Percentiles rank a stretch among this genome's conserved stretches.
These are phyloP conservation scores for Zygothrica quintamaculata DNA, from an alignment of 2,888 invertebrate species.

Conservation along the genomic window DNA sequence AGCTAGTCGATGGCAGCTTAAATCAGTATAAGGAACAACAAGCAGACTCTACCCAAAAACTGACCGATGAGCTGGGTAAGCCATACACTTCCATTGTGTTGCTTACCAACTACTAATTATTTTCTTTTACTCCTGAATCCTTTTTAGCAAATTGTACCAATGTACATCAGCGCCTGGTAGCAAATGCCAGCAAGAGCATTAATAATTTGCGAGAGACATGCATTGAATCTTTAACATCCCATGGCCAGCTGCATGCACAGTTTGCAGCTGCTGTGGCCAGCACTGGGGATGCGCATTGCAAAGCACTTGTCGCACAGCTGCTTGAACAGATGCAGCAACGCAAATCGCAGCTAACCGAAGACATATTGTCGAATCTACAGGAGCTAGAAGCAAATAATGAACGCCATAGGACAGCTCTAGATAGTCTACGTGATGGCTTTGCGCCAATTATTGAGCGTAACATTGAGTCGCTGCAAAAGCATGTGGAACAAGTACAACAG, in stretches of 20 bases:
- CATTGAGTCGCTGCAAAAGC: conserved; percentile 46
- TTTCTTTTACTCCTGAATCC: neutral
- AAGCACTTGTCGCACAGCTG: conserved; percentile 50
- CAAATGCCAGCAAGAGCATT: conserved; percentile 68
- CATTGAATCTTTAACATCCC: conserved; percentile 54
- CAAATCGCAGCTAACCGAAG: conserved; percentile 56
- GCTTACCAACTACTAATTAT: neutral
- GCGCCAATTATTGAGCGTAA: conserved; percentile 53
- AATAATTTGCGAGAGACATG: conserved; percentile 66
- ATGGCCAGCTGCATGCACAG: conserved; percentile 60
- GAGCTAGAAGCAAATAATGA: conserved; percentile 65
- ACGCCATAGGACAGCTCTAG: conserved; percentile 67
- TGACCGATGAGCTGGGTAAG: conserved; percentile 79
- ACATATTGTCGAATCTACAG: conserved; percentile 65
- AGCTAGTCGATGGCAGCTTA: conserved; percentile 74
- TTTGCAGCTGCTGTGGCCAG: conserved; percentile 52
- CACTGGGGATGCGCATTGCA: conserved; percentile 62
- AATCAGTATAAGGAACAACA: conserved; percentile 74
- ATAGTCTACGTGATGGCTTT: conserved; percentile 63
- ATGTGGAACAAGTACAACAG: conserved; percentile 57
- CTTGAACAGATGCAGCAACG: conserved; percentile 70
- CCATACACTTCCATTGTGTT: neutral
- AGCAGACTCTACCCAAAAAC: conserved; percentile 61
- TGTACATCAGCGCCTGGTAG: conserved; percentile 69
- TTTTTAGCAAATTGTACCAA: conserved; percentile 67